Evolutionary conservation across 2,113 vertebrate genomes (phyloP), one percentile per base, ranked within the genome.

Genomic region (Clarias macrocephalus): DNA sequence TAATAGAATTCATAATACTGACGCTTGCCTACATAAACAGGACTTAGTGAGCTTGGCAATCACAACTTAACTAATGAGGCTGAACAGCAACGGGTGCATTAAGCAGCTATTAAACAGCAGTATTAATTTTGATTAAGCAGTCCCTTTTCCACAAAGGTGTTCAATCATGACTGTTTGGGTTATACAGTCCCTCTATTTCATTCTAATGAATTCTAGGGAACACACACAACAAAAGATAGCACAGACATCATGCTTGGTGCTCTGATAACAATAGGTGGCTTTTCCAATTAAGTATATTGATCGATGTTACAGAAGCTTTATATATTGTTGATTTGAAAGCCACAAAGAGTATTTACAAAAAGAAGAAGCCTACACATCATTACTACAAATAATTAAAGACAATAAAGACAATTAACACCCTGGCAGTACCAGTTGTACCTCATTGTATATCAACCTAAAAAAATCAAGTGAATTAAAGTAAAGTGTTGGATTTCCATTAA

Each of bases 1-100:
- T 85, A 83, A 79, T 65, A 19, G 5, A 65, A 76, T 75, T 57
- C 75, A 85, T 68, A 62, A 84, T 48, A 83, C 68, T 48, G 86
- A 88, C 15, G 83, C 52, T 85, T 87, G 88, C 82, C 88, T 85
- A 59, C 65, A 66, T 85, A 88, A 89, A 89, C 79, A 89, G 83
- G 76, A 70, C 66, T 85, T 68, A 59, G 70, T 80, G 65, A 63
- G 86, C 84, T 86, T 86, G 85, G 87, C 75, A 82, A 84, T 88
- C 89, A 91, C 79, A 87, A 87, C 86, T 90, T 88, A 91, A 86
- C 80, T 88, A 93, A 89, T 85, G 88, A 91, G 83, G 60, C 89
- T 88, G 89, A 87, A 90, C 88, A 84, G 85, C 84, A 91, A 92
- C 88, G 91, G 81, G 68, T 37, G 30, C 30, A 81, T 81, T 62